Conservation (phyloP, 1,140 invertebrate genomes). For the Himalopsyche phryganea region DNA sequence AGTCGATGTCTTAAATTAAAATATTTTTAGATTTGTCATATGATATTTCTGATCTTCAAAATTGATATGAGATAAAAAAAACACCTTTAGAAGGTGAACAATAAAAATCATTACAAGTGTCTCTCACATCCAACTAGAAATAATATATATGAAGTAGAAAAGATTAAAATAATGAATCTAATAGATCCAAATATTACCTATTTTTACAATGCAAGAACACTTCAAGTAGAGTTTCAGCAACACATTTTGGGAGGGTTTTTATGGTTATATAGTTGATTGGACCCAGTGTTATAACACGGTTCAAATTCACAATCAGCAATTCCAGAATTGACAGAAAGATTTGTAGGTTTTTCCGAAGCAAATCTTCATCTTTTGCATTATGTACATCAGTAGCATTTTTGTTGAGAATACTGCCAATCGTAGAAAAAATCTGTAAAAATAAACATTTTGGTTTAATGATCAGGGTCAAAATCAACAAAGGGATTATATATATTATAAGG, state of each 20-base stretch:
- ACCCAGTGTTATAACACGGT: not conserved
- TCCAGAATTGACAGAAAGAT: constrained; percentile 16
- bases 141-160: not conserved
- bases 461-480: too few species aligned
- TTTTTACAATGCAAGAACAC: constrained; percentile 29
- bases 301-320: constrained; percentile 10
- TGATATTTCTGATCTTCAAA: too few species aligned
- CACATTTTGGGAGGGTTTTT: constrained; percentile 4
- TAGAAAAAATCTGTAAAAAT: not conserved
- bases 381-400: not conserved
- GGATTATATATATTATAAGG: too few species aligned
- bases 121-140: not conserved
- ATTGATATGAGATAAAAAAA: too few species aligned
- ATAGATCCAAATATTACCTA: constrained; percentile 14
- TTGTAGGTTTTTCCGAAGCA: constrained; percentile 4
- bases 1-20: too few species aligned
- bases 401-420: constrained; percentile 6
- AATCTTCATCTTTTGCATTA: constrained; percentile 2
- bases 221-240: constrained; percentile 12
- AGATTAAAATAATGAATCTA: not conserved
- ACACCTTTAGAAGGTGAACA: too few species aligned
- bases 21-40: too few species aligned
- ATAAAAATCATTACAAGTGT: too few species aligned
- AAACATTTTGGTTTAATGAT: too few species aligned
- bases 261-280: not conserved